Evolutionary conservation across 1,140 invertebrate genomes (phyloP).

Genomic region (Scaptomyza pallida): DNA sequence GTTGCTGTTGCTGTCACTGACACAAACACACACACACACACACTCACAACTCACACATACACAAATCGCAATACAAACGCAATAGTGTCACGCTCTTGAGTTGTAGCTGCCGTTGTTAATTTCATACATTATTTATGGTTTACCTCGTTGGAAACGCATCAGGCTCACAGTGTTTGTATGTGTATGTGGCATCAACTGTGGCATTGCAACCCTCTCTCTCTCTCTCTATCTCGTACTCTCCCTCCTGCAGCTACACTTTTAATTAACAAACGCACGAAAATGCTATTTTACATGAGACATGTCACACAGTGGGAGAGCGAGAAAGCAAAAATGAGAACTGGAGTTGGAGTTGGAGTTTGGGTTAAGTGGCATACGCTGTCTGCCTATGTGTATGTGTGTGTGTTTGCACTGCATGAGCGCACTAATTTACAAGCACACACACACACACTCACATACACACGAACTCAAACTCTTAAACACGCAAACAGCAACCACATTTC

Average conservation of each 20-base stretch:
- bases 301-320: constrained; percentile 22
- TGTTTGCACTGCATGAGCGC: constrained; percentile 40
- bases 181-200: constrained; percentile 9
- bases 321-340: neutral
- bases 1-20: neutral
- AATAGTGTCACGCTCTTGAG: constrained; percentile 39
- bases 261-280: constrained; percentile 82
- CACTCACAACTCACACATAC: neutral
- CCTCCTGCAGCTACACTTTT: constrained; percentile 57
- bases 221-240: neutral
- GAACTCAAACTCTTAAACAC: constrained; percentile 6
- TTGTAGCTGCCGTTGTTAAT: constrained; percentile 60
- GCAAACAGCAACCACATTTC: constrained; percentile 35
- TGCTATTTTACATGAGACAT: constrained; percentile 69
- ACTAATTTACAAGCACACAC: constrained; percentile 19
- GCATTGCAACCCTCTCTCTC: constrained; percentile 29
- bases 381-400: constrained; percentile 22
- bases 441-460: constrained; percentile 15
- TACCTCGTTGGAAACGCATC: constrained; percentile 80
- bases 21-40: neutral
- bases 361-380: constrained; percentile 41
- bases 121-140: constrained; percentile 82
- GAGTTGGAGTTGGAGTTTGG: constrained; percentile 17
- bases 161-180: constrained; percentile 19
- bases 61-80: constrained; percentile 4